These are phyloP conservation scores for Mycalesis mineus DNA, from an alignment of 2,888 invertebrate species.

Conservation along the genomic window DNA sequence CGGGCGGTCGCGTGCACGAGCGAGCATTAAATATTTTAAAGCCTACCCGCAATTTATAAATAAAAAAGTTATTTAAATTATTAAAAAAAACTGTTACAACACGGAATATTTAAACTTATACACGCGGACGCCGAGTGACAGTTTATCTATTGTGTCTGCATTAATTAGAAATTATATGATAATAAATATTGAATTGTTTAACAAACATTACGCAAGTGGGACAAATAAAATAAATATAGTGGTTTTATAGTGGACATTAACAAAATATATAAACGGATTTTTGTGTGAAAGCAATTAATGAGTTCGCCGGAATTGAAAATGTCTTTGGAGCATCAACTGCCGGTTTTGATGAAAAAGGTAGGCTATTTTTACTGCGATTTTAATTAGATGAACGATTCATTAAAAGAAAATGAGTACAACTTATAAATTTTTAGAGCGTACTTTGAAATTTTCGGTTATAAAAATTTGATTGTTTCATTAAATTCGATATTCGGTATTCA, in stretches of 20 bases:
- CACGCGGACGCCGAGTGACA: constrained; percentile 50
- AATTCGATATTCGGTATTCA: not conserved
- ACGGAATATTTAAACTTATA: constrained; percentile 20
- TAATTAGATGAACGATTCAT: not conserved
- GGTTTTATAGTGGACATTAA: constrained; percentile 19
- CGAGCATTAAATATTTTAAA: constrained; percentile 27
- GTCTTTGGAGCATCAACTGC: constrained; percentile 68
- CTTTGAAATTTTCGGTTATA: too few species aligned
- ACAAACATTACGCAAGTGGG: constrained; percentile 39
- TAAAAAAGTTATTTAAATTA: constrained; percentile 15
- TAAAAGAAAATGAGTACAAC: not conserved
- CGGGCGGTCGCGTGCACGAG: constrained; percentile 51
- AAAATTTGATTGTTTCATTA: not conserved
- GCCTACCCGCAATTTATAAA: constrained; percentile 31
- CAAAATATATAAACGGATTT: not conserved
- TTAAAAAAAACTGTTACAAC: not conserved
- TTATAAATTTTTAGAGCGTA: not conserved
- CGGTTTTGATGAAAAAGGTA: constrained; percentile 70
- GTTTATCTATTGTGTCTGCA: constrained; percentile 52
- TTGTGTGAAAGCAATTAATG: constrained; percentile 31
- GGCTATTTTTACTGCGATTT: constrained; percentile 14
- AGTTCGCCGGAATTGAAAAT: constrained; percentile 63
- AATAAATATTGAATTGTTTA: constrained; percentile 40
- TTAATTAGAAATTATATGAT: constrained; percentile 41
- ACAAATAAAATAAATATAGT: constrained; percentile 40